Percentiles rank a stretch among this genome's conserved stretches.
Conservation (phyloP, 2,888 invertebrate genomes). For the Trimorus sp. region DNA sequence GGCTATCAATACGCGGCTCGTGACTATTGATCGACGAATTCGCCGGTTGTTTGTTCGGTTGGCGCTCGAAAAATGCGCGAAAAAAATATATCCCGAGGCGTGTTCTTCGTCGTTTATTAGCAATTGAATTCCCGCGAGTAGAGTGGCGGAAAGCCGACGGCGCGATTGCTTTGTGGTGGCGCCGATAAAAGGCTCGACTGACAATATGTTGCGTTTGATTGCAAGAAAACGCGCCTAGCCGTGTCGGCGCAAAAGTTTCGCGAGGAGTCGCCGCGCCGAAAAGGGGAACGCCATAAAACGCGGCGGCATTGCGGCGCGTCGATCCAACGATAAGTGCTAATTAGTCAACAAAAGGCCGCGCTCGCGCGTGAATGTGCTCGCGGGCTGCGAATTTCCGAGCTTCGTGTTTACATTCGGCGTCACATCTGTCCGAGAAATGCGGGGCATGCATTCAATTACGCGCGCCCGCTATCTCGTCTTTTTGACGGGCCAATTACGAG, state of each 20-base stretch:
- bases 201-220: constrained; percentile 58
- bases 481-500: too few species aligned
- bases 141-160: constrained; percentile 31
- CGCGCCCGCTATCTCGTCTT: background rate
- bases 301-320: constrained; percentile 41
- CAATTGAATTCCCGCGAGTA: constrained; percentile 60
- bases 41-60: too few species aligned
- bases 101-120: constrained; percentile 34
- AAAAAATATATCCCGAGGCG: too few species aligned
- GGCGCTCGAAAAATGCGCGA: too few species aligned
- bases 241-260: too few species aligned
- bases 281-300: constrained; percentile 34
- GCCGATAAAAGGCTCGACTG: constrained; percentile 46
- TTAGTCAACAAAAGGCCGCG: constrained; percentile 58
- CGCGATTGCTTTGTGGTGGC: constrained; percentile 50
- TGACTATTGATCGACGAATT: too few species aligned
- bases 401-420: constrained; percentile 40
- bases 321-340: constrained; percentile 63
- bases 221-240: constrained; percentile 25
- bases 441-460: constrained; percentile 14
- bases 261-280: too few species aligned
- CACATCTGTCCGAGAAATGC: constrained; percentile 29
- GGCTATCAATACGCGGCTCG: too few species aligned
- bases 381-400: constrained; percentile 45
- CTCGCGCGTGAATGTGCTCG: constrained; percentile 33